Base-by-base conservation (phyloP, 1,140 invertebrate species). In the Hyles euphorbiae region DNA sequence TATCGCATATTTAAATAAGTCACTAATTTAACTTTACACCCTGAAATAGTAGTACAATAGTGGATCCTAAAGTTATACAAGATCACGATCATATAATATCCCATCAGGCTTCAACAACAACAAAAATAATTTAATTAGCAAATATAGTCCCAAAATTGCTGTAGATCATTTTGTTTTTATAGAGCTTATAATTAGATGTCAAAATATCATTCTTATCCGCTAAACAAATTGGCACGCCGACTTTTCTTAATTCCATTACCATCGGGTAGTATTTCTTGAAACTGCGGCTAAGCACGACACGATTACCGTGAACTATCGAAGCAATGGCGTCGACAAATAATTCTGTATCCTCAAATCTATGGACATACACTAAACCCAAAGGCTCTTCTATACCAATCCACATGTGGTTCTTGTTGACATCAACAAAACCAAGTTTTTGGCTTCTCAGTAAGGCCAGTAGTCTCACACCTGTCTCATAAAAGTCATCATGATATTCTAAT, bases 111-210 rank as follows among this genome's bases (percentile, higher is more conserved):
- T 8, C 11, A 10, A 46, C 11, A 10, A 46, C 47, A 48, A 48
- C n/a, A 48, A 22, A 3, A 36, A 32, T 34, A 11, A 56, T 54
- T 64, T 48, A 72, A 65, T 75, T 75, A 0, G 72, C 65, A 53
- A 70, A 75, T 49, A 67, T 68, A 3, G 73, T 75, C 10, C 70
- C 73, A 7, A 60, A 70, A 54, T 48, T 72, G 2, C 62, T 65
- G 54, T 64, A 65, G 43, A 75, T 60, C 3, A 59, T 36, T 66
- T 51, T 58, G 1, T 9, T 36, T 8, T 40, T 36, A 40, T n/a
- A 36, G 10, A 36, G 7, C 11, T 34, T n/a, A 9, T 9, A 12
- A 11, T 6, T 6, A n/a, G n/a, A 11, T 3, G n/a, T n/a, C n/a
- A 48, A 8, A 11, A 11, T 11, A 8, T 8, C 10, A 8, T 8